Conservation (phyloP, 30 jellyfish, hydroid and myxozoan species). For the Aurelia sp. region DNA sequence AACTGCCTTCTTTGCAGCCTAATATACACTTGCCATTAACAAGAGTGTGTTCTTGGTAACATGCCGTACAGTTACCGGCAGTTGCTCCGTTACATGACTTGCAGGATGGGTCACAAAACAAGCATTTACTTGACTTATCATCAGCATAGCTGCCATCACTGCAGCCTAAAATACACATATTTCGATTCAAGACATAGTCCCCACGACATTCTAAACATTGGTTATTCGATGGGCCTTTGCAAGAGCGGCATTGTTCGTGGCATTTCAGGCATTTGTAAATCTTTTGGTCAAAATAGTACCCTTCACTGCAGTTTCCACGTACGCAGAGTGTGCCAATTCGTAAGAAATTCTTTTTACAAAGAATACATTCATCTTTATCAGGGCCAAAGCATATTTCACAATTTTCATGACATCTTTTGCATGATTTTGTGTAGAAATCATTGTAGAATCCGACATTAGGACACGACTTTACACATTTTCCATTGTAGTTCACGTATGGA, state of each 20-base stretch:
- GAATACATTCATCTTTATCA: conserved; percentile 59
- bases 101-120: conserved; percentile 80
- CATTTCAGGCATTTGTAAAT: conserved; percentile 70
- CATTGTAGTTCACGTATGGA: conserved; percentile 63
- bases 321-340: conserved; percentile 43
- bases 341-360: conserved; percentile 62
- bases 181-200: conserved; percentile 30
- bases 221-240: conserved; percentile 79
- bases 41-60: conserved; percentile 43
- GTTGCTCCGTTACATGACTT: conserved; percentile 63
- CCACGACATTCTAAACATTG: conserved; percentile 81
- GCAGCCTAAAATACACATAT: conserved; percentile 56
- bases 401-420: conserved; percentile 83
- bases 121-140: conserved; percentile 55
- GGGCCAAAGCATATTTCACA: conserved; percentile 89
- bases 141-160: conserved; percentile 56
- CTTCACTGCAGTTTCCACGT: conserved; percentile 50
- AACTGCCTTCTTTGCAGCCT: conserved; percentile 58
- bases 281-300: conserved; percentile 31
- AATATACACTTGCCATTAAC: conserved; percentile 47
- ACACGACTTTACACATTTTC: conserved; percentile 82
- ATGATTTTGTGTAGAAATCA: conserved; percentile 45
- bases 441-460: conserved; percentile 69
- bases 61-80: conserved; percentile 50
- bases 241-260: conserved; percentile 80